Conservation (phyloP, 2,113 vertebrate genomes). For the Tachysurus vachellii region DNA sequence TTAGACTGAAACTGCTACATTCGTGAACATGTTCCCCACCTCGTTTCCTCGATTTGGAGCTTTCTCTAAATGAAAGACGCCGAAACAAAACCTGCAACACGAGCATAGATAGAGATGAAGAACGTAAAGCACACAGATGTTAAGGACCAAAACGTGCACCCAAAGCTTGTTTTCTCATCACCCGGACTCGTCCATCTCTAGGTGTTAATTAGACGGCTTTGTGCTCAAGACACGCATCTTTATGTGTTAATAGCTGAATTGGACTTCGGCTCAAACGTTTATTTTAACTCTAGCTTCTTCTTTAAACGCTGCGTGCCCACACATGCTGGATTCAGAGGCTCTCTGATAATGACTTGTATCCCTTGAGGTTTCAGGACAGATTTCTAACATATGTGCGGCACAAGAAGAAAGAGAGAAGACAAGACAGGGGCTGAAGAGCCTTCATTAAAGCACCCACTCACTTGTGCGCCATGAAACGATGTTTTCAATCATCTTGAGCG, state of each 20-base stretch:
- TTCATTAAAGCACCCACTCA: background rate
- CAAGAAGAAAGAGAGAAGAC: background rate
- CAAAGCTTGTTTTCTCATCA: background rate
- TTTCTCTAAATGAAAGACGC: background rate
- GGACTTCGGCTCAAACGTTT: slow-evolving; percentile 7
- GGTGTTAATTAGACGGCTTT: slow-evolving; percentile 60
- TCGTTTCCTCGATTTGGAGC: background rate
- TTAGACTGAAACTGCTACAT: background rate
- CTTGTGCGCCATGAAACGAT: background rate
- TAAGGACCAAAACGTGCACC: background rate
- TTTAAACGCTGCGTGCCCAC: slow-evolving; percentile 33
- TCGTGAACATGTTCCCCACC: background rate
- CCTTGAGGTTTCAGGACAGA: background rate
- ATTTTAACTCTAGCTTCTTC: background rate
- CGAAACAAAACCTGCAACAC: slow-evolving; percentile 10
- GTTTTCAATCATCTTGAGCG: background rate
- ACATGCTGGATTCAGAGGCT: slow-evolving; percentile 30
- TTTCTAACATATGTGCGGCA: background rate
- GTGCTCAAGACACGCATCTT: slow-evolving; percentile 1
- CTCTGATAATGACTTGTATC: slow-evolving; percentile 36
- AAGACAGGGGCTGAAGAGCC: background rate
- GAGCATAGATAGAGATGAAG: background rate
- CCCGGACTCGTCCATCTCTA: slow-evolving; percentile 53
- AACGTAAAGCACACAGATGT: background rate
- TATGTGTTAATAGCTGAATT: slow-evolving; percentile 43